These are phyloP conservation scores for Brassicogethes aeneus DNA, from an alignment of 2,888 invertebrate genomes.

Conservation along the genomic window DNA sequence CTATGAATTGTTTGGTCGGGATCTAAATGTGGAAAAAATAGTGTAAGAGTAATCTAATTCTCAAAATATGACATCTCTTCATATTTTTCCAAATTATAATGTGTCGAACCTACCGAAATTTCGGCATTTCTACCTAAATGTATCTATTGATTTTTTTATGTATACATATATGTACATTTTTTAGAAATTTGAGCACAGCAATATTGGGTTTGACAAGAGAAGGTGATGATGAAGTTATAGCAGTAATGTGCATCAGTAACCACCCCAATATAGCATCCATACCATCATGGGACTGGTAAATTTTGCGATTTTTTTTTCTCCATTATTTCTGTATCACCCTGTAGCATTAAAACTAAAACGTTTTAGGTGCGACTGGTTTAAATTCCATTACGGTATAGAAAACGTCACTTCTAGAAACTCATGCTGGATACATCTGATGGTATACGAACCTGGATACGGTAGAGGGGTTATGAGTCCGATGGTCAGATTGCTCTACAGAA, in stretches of 20 bases:
- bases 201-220: slow-evolving; percentile 9
- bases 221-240: slow-evolving; percentile 30
- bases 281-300: slow-evolving; percentile 45
- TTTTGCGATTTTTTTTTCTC: no score
- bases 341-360: background rate
- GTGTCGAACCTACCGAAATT: no score
- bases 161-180: no score
- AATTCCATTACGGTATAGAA: slow-evolving; percentile 41
- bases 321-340: no score
- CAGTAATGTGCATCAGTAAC: slow-evolving; percentile 36
- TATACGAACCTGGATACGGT: slow-evolving; percentile 45
- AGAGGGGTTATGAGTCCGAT: slow-evolving; percentile 35
- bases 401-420: slow-evolving; percentile 47
- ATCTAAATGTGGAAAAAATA: slow-evolving; percentile 24
- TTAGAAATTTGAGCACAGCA: background rate
- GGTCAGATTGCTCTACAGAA: slow-evolving; percentile 44
- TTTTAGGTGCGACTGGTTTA: slow-evolving; percentile 43
- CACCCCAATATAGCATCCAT: slow-evolving; percentile 50
- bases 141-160: no score
- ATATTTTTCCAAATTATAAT: no score
- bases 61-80: no score
- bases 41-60: slow-evolving; percentile 27
- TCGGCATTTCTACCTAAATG: no score
- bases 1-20: slow-evolving; percentile 27
- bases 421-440: slow-evolving; percentile 51